Percentiles rank a stretch among this genome's conserved stretches.
These are phyloP conservation scores for Synanthedon tipuliformis DNA, from an alignment of 2,888 invertebrate genomes.

Conservation along the genomic window DNA sequence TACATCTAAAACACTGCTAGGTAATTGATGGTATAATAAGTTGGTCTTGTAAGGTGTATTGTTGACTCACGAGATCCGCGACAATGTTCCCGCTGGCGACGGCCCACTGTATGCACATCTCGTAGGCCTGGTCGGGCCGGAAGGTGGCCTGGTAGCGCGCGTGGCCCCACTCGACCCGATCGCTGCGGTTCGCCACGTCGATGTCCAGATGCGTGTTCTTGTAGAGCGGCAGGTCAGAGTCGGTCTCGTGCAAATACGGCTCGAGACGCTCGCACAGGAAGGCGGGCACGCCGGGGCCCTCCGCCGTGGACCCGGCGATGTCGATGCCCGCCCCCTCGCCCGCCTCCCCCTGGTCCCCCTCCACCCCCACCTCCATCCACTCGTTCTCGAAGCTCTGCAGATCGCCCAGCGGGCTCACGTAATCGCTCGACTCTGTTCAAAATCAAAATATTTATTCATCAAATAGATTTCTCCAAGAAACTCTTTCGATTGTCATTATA, in stretches of 20 bases:
- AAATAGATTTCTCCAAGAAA: too few species aligned
- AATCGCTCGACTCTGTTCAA: conserved; percentile 55
- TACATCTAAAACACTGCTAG: too few species aligned
- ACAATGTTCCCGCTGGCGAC: conserved; percentile 96
- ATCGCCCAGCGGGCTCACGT: conserved; percentile 77
- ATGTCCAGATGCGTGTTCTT: conserved; percentile 90
- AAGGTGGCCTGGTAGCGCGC: conserved; percentile 90
- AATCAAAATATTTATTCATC: too few species aligned
- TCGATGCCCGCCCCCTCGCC: conserved; percentile 40
- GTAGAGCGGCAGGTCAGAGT: conserved; percentile 66
- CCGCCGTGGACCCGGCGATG: conserved; percentile 38
- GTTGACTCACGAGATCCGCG: conserved; percentile 80
- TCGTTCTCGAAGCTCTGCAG: conserved; percentile 88
- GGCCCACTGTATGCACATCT: conserved; percentile 96
- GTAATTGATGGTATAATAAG: conserved; percentile 68
- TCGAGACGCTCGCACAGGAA: conserved; percentile 73
- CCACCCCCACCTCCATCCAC: conserved; percentile 90
- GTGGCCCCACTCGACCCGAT: conserved; percentile 96
- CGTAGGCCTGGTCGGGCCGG: conserved; percentile 91
- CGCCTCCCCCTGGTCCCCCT: conserved; percentile 38
- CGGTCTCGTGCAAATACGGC: conserved; percentile 62
- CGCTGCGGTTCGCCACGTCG: conserved; percentile 85
- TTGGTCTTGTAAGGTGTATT: conserved; percentile 65
- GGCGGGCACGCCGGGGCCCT: conserved; percentile 65
- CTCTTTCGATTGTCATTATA: too few species aligned